Evolutionary conservation across 2,797 vertebrate species (phyloP).

Genomic region (Borostomias antarcticus): DNA sequence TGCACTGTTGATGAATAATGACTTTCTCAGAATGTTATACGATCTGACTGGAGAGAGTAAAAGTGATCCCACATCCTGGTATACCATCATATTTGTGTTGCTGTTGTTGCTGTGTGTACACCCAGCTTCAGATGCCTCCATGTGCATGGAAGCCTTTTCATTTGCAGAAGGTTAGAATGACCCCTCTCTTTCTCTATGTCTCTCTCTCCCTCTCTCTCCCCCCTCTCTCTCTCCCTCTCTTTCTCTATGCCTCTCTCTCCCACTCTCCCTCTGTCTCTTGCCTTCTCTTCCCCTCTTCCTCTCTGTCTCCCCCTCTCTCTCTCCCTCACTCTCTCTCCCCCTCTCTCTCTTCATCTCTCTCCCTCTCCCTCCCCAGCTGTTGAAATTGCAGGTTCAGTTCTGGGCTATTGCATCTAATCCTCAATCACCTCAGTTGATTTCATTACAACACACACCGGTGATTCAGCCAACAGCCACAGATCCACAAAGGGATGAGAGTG

Average conservation of each 20-base stretch:
- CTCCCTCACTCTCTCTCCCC: neutral
- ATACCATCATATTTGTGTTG: too few species aligned
- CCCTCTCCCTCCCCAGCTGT: too few species aligned
- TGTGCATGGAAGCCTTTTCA: constrained; percentile 34
- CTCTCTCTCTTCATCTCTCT: neutral
- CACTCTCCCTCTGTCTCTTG: neutral
- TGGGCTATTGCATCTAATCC: constrained; percentile 68
- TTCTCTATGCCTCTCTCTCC: neutral
- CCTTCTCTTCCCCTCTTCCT: neutral
- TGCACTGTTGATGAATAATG: too few species aligned
- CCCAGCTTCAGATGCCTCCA: constrained; percentile 43
- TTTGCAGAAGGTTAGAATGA: constrained; percentile 35
- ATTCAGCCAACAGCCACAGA: constrained; percentile 49
- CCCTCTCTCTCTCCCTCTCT: too few species aligned
- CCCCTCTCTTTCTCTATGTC: constrained; percentile 7
- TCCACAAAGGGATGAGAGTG: constrained; percentile 42
- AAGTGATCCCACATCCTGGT: constrained; percentile 44
- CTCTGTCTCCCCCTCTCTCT: neutral
- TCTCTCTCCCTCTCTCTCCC: neutral
- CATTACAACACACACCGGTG: constrained; percentile 57
- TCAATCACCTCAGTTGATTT: constrained; percentile 71
- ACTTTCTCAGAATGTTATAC: constrained; percentile 52
- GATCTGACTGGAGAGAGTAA: constrained; percentile 35
- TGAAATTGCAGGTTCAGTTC: constrained; percentile 61
- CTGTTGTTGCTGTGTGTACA: neutral